phyloP scores from a whole-genome alignment of 2,113 vertebrate genomes.

The Jacana jacana region DNA sequence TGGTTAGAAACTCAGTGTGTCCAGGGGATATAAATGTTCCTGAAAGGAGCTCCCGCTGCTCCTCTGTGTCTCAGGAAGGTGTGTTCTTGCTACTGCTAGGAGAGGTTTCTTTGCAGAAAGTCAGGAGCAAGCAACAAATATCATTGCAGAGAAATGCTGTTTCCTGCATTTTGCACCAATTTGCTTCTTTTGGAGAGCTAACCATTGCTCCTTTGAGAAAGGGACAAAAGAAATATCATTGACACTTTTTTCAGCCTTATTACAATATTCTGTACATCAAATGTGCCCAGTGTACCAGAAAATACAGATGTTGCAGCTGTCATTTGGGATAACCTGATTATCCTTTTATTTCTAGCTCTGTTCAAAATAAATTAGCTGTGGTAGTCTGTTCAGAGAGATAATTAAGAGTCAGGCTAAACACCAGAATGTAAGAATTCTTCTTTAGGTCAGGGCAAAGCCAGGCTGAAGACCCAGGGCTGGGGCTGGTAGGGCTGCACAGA shows the following conservation, averaged over 20 bases:
- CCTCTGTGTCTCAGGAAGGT: not conserved
- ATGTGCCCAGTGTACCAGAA: constrained; percentile 73
- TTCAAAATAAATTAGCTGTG: constrained; percentile 72
- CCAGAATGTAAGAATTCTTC: constrained; percentile 3
- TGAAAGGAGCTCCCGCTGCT: not conserved
- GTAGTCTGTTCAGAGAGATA: constrained; percentile 65
- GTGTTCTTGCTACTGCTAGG: not conserved
- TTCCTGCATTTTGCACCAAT: not conserved
- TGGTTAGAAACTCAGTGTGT: not conserved
- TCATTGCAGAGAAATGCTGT: not conserved
- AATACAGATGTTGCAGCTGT: constrained; percentile 77
- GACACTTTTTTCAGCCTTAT: constrained; percentile 74
- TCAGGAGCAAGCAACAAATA: not conserved
- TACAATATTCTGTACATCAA: constrained; percentile 79
- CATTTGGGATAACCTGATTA: constrained; percentile 78
- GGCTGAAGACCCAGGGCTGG: not conserved
- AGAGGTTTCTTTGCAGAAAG: not conserved
- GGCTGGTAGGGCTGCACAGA: not conserved
- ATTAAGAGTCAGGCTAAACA: constrained; percentile 58
- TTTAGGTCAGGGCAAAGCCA: constrained; percentile 6
- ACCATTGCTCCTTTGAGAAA: constrained; percentile 69
- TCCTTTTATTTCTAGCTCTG: constrained; percentile 74
- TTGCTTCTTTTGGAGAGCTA: constrained; percentile 42
- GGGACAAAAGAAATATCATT: constrained; percentile 74
- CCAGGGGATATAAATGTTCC: not conserved